Base-by-base conservation (phyloP, 92 coral and sea anemone genomes). In the Zoanthus solanderi region DNA sequence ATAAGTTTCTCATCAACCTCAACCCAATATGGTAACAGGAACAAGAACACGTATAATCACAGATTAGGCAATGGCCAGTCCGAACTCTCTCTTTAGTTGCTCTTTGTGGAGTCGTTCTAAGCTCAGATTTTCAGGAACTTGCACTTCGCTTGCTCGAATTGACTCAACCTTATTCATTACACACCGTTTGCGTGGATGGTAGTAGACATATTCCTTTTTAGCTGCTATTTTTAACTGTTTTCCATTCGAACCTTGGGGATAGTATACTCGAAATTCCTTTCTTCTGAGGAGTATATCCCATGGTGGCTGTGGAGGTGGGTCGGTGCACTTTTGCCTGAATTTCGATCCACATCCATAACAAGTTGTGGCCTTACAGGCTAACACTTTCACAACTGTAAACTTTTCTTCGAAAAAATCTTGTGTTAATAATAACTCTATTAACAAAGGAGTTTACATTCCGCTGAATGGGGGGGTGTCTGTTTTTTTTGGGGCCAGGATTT, bases 171-270 rank as follows among this genome's bases (percentile, higher is more conserved):
- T 79, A 79, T 54, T 79, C 84, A 79, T 17, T 57, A 79, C 66
- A 79, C 84, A 78, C 84, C 37, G 68, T 78, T 78, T 78, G 68
- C 84, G 84, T 78, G 84, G 84, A 78, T 78, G 84, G 84, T 78
- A 78, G 84, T 54, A 78, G 65, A 79, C 84, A 50, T 29, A 50
- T 17, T 79, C 69, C 69, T 79, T 78, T 71, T 67, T 66, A 79
- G 85, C 85, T 7, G 85, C 73, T 79, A 79, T 60, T 79, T 79
- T 79, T 6, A 79, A 73, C 50, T 50, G 57, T 79, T 79, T 71
- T 30, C 85, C 50, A 71, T 79, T 79, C 12, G 74, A 79, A 9
- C 85, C 85, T 79, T 79, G 85, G 11, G 85, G 52, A 31, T 44
- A 57, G 85, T 58, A 79, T 7, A 56, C 53, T 28, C 83, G 83